Percentiles rank a stretch among this genome's conserved stretches.
Conservation (phyloP, 2,797 vertebrate genomes). For the Anguilla obscura region DNA sequence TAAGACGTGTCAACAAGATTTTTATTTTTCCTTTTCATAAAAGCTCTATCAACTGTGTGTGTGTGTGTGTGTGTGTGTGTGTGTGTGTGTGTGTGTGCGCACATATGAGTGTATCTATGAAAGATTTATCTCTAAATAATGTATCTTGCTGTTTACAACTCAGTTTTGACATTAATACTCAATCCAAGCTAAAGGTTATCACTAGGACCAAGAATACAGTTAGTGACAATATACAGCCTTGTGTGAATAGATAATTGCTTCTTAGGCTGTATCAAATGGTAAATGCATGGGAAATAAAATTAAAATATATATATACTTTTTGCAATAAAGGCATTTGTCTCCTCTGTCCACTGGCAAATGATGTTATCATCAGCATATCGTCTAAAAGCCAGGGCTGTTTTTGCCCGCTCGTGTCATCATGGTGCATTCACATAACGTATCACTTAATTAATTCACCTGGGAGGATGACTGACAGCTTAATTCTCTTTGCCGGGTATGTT, state of each 20-base stretch:
- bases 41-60: not conserved
- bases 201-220: not conserved
- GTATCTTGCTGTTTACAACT: no score
- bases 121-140: no score
- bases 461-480: not conserved
- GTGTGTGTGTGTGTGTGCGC: not conserved
- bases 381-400: not conserved
- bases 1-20: not conserved
- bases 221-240: not conserved
- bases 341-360: not conserved
- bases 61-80: not conserved
- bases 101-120: not conserved
- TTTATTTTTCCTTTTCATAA: not conserved
- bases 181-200: not conserved
- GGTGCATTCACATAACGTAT: not conserved
- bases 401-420: not conserved
- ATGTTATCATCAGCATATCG: not conserved
- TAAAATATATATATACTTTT: not conserved
- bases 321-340: not conserved
- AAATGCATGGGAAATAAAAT: not conserved
- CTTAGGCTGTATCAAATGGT: not conserved
- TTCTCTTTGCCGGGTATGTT: not conserved
- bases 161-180: no score
- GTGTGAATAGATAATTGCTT: not conserved
- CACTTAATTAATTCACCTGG: not conserved